Evolutionary conservation across 1,140 invertebrate genomes (phyloP).

Genomic region (Ooceraea biroi): DNA sequence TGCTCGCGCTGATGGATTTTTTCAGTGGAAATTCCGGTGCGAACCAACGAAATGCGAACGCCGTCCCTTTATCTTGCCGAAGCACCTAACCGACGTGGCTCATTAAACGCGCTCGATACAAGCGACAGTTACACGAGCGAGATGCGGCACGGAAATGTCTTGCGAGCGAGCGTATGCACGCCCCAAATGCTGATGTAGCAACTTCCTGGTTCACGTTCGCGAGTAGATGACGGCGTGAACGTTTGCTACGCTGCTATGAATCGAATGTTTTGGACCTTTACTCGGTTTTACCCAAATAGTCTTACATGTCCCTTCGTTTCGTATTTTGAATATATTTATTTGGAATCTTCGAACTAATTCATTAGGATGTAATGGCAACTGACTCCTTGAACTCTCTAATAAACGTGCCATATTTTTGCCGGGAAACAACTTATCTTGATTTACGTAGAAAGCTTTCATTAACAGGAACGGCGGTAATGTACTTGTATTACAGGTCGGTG

Average conservation of each 20-base stretch:
- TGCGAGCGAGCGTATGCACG: constrained; percentile 1
- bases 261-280: neutral
- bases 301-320: neutral
- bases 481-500: neutral
- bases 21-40: constrained; percentile 25
- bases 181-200: constrained; percentile 23
- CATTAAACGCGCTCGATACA: constrained; percentile 70
- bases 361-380: neutral
- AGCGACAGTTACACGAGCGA: constrained; percentile 69
- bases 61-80: constrained; percentile 52
- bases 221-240: neutral
- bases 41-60: constrained; percentile 63
- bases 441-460: neutral
- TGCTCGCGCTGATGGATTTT: constrained; percentile 55
- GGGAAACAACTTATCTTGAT: neutral
- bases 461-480: neutral
- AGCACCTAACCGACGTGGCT: constrained; percentile 72
- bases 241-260: neutral
- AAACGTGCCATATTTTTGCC: neutral
- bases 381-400: neutral
- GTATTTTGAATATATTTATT: neutral
- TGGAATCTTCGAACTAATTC: constrained; percentile 2
- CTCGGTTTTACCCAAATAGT: neutral
- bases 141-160: constrained; percentile 33
- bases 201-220: constrained; percentile 13